Base-by-base conservation (phyloP, 37 sponge, comb jelly and placozoan species). In the Theonella swinhoei region DNA sequence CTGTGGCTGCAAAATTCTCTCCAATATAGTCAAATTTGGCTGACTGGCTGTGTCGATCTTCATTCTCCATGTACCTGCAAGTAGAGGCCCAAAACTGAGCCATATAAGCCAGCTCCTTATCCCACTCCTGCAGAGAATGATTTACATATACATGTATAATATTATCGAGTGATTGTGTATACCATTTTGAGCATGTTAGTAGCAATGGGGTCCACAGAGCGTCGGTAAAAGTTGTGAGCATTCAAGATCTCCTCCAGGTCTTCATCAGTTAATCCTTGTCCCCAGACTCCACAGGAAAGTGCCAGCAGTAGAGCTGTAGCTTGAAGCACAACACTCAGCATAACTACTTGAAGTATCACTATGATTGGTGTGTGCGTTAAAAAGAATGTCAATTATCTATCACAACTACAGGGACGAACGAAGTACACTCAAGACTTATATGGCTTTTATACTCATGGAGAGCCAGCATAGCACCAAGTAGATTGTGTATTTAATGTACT, bases 31-130 rank as follows among this genome's bases (percentile, higher is more conserved):
- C 64, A 31, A 66, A 83, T 19, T 54, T 65, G 40, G 36, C 37
- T 5, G 75, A 65, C 32, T 83, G 84, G 30, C 54, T 29, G 54
- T 83, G 20, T 4, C 84, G 29, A 34, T 83, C 66, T 67, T 83
- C 84, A 42, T 83, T 83, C 34, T 74, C 30, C 37, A 63, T 64
- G n/a, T 75, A 83, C 32, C 47, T 64, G 25, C 84, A 83, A 54
- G 32, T 66, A 4, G 75, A 64, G 28, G 84, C 75, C 84, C 84
- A 83, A 54, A 83, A 83, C 37, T 83, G 84, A 40, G 84, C 84
- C 75, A 75, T 75, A 59, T 83, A 83, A 31, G 66, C 84, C 36
- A 83, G 58, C n/a, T 83, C 84, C n/a, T 75, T 76, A 75, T 83
- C 75, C 84, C 84, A 83, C n/a, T 75, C 75, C 84, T 83, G 36